Evolutionary conservation across 2,888 invertebrate species (phyloP).

Genomic region (Latrodectus elegans): DNA sequence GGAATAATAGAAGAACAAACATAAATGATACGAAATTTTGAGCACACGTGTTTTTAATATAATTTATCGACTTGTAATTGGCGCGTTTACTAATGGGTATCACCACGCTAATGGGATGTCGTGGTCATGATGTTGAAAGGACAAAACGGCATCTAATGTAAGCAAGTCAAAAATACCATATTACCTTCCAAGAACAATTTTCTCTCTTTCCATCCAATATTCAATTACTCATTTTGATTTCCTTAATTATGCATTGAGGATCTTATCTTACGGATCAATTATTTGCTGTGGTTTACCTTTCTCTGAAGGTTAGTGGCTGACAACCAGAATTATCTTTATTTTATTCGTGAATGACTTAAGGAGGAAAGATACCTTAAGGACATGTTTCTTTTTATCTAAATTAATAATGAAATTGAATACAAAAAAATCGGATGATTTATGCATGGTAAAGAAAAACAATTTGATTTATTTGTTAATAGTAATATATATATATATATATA

Average conservation of each 20-base stretch:
- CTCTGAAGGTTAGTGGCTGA: too few species aligned
- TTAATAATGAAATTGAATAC: too few species aligned
- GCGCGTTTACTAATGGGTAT: slow-evolving; percentile 23
- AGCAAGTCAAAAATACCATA: background rate
- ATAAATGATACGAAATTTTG: background rate
- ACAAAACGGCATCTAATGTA: background rate
- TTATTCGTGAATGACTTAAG: too few species aligned
- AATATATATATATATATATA: too few species aligned
- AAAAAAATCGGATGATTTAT: too few species aligned
- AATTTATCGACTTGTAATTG: slow-evolving; percentile 43
- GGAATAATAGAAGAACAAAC: background rate
- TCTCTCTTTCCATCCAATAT: slow-evolving; percentile 4
- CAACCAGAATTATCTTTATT: too few species aligned
- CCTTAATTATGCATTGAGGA: slow-evolving; percentile 5
- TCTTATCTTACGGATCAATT: background rate
- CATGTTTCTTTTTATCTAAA: too few species aligned
- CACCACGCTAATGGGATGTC: background rate
- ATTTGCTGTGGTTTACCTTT: too few species aligned
- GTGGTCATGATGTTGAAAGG: background rate
- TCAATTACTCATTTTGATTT: background rate
- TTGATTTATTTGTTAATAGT: too few species aligned
- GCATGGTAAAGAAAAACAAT: too few species aligned
- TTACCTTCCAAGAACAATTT: background rate
- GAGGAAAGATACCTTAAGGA: too few species aligned
- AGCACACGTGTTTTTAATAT: slow-evolving; percentile 36